Conservation (phyloP, 2,797 vertebrate species). For the Galago senegalensis region DNA sequence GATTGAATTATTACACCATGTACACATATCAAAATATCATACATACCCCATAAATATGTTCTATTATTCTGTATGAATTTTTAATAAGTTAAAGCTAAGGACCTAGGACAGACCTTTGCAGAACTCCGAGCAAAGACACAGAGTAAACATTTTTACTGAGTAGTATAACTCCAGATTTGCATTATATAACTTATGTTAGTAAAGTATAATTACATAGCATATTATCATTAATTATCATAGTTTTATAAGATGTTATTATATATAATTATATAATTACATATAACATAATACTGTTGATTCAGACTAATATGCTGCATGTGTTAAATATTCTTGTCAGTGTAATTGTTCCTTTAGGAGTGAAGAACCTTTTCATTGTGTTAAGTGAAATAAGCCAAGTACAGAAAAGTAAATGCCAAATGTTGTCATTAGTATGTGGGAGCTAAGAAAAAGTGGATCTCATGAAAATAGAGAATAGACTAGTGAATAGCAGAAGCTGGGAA, state of each 20-base stretch:
- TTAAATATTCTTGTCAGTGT: neutral
- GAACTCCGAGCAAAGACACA: neutral
- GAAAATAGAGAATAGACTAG: neutral
- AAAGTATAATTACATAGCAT: neutral
- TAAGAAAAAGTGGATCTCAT: neutral
- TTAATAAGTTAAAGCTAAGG: neutral
- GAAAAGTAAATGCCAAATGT: neutral
- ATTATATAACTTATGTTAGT: neutral
- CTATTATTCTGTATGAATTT: neutral
- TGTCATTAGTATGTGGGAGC: neutral
- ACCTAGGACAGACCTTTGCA: neutral
- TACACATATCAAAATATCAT: neutral
- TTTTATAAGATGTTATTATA: neutral
- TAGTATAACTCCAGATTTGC: neutral
- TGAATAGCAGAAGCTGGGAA: neutral
- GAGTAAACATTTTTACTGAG: neutral
- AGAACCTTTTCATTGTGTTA: neutral
- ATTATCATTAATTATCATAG: neutral
- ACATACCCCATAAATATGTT: neutral
- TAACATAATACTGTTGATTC: neutral
- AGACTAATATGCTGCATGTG: neutral
- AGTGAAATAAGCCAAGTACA: neutral
- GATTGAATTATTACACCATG: neutral
- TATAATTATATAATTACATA: neutral
- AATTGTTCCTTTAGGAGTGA: neutral